These are phyloP conservation scores for Gymnodraco acuticeps DNA, from an alignment of 2,797 vertebrate genomes.

Conservation along the genomic window DNA sequence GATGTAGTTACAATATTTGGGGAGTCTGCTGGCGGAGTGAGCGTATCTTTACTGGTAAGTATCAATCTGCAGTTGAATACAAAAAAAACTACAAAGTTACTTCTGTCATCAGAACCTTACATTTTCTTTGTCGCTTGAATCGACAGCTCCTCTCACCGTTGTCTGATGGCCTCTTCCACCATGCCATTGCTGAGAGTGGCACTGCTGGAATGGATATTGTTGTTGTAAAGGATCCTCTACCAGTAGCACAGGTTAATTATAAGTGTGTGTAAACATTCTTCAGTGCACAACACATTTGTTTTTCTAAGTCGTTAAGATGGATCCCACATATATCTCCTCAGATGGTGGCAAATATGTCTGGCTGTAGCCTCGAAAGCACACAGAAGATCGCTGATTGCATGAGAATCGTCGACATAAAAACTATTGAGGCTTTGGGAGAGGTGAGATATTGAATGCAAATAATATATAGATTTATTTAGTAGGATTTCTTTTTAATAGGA, in stretches of 20 bases:
- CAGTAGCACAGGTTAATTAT: constrained; percentile 58
- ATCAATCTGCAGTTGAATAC: neutral
- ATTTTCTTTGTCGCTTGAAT: constrained; percentile 52
- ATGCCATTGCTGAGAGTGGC: constrained; percentile 85
- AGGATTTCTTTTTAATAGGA: no score
- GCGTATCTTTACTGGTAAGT: constrained; percentile 80
- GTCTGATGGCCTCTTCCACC: constrained; percentile 79
- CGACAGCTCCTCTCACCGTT: constrained; percentile 82
- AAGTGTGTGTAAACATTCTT: neutral
- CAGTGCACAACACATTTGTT: neutral
- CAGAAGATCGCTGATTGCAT: constrained; percentile 77
- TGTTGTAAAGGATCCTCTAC: constrained; percentile 30
- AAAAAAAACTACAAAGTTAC: neutral
- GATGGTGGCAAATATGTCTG: constrained; percentile 71
- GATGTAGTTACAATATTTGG: constrained; percentile 84
- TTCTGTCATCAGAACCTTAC: neutral
- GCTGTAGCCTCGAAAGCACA: constrained; percentile 78
- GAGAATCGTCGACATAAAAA: constrained; percentile 63
- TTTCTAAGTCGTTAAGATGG: neutral
- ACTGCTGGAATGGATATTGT: constrained; percentile 63
- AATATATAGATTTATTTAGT: neutral
- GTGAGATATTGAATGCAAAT: constrained; percentile 48
- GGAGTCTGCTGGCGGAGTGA: constrained; percentile 85
- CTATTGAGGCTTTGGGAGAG: constrained; percentile 38
- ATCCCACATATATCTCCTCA: constrained; percentile 42